A percentile compares a stretch with the other conserved stretches of the same genome.
These are phyloP conservation scores for Conistra vaccinii DNA, from an alignment of 2,888 invertebrate genomes.

Conservation along the genomic window DNA sequence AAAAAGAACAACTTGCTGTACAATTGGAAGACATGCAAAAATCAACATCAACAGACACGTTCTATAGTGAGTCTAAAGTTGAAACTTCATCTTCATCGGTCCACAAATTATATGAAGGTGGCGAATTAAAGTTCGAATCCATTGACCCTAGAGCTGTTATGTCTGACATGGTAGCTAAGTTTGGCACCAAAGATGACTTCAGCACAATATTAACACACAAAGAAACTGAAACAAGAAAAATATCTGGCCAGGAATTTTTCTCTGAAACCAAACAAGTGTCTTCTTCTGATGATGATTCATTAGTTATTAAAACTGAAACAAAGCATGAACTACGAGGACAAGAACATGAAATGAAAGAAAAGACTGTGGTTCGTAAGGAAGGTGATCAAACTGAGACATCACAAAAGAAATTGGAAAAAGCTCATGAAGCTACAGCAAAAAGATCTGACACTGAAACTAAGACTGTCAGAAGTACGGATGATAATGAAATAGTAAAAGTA, in stretches of 20 bases:
- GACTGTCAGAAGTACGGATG: slow-evolving; percentile 86
- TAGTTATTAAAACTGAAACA: slow-evolving; percentile 87
- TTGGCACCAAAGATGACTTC: slow-evolving; percentile 80
- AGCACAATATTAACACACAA: slow-evolving; percentile 88
- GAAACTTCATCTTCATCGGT: slow-evolving; percentile 87
- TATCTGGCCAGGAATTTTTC: slow-evolving; percentile 88
- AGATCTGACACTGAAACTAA: slow-evolving; percentile 87
- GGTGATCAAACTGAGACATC: slow-evolving; percentile 89
- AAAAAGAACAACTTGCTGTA: slow-evolving; percentile 84
- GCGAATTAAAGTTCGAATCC: slow-evolving; percentile 83
- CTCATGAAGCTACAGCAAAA: slow-evolving; percentile 88
- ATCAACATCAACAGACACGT: slow-evolving; percentile 82
- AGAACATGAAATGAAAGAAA: slow-evolving; percentile 88
- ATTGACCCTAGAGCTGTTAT: slow-evolving; percentile 85
- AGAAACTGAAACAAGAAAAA: slow-evolving; percentile 88
- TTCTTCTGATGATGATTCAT: slow-evolving; percentile 88
- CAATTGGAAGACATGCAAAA: slow-evolving; percentile 86
- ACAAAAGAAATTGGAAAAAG: slow-evolving; percentile 89
- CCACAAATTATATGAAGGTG: slow-evolving; percentile 82
- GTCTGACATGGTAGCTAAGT: slow-evolving; percentile 86
- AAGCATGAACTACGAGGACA: slow-evolving; percentile 87
- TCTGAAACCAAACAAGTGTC: slow-evolving; percentile 88
- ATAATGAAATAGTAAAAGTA: slow-evolving; percentile 83
- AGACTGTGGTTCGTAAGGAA: slow-evolving; percentile 84
- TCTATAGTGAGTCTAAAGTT: slow-evolving; percentile 83